Evolutionary conservation across 2,888 invertebrate species (phyloP).

Genomic region (Drosophila kokeensis): DNA sequence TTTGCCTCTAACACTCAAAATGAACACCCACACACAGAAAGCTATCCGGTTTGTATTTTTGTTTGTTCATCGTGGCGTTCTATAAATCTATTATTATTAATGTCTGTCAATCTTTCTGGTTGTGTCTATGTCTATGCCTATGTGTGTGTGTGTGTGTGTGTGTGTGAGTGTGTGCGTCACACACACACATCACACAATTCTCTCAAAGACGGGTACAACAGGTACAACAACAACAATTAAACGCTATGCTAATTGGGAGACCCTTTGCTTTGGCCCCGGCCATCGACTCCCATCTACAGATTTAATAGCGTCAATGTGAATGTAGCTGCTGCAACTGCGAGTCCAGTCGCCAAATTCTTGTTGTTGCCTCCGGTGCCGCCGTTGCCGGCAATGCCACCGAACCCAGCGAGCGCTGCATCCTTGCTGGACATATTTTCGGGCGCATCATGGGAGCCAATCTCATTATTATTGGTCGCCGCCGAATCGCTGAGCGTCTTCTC

Average conservation of each 20-base stretch:
- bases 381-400: constrained; percentile 36
- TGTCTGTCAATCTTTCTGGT: constrained; percentile 45
- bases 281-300: constrained; percentile 63
- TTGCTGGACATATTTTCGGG: constrained; percentile 83
- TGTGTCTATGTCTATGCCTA: constrained; percentile 12
- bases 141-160: constrained; percentile 10
- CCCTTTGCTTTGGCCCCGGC: constrained; percentile 23
- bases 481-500: constrained; percentile 79
- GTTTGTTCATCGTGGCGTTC: constrained; percentile 20
- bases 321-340: constrained; percentile 29
- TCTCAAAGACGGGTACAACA: constrained; percentile 83
- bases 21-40: constrained; percentile 49
- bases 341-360: constrained; percentile 32
- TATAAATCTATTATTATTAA: constrained; percentile 34
- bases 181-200: constrained; percentile 20
- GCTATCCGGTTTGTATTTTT: constrained; percentile 30
- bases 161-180: constrained; percentile 2
- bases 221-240: constrained; percentile 84
- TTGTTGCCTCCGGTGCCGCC: background rate
- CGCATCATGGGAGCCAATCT: constrained; percentile 74
- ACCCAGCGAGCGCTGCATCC: constrained; percentile 72
- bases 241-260: constrained; percentile 78
- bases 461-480: constrained; percentile 63
- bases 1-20: constrained; percentile 44
- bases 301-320: constrained; percentile 45